These are phyloP conservation scores for Heliconius ethilla DNA, from an alignment of 2,888 invertebrate species.

Conservation along the genomic window DNA sequence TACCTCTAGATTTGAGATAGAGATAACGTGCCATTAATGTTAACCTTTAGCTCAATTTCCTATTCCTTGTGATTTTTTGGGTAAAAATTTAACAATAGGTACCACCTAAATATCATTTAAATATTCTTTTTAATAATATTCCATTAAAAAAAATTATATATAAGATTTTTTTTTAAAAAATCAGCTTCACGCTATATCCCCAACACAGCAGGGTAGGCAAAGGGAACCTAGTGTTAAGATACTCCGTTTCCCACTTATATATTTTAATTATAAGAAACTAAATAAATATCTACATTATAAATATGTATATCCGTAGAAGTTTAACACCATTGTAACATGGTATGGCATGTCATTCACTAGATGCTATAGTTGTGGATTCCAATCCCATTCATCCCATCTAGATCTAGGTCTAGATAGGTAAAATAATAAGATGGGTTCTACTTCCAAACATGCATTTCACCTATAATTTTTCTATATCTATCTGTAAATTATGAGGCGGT, in stretches of 20 bases:
- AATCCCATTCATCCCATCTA: not conserved
- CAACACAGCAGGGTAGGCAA: no score
- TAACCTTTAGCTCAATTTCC: not conserved
- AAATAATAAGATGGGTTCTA: no score
- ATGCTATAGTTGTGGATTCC: not conserved
- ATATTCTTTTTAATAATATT: not conserved
- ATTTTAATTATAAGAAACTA: no score
- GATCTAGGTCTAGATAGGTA: no score
- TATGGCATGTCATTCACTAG: not conserved
- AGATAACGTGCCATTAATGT: not conserved
- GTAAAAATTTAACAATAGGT: not conserved
- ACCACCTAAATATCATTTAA: not conserved
- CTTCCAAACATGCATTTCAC: no score
- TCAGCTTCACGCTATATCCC: no score
- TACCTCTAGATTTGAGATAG: constrained; percentile 3
- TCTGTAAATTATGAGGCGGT: no score
- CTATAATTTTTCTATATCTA: no score
- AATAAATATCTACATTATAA: not conserved
- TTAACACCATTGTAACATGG: not conserved
- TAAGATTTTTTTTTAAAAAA: no score
- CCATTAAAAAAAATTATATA: not conserved
- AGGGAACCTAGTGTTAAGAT: no score
- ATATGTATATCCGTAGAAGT: no score
- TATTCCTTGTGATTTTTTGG: not conserved
- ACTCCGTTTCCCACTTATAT: no score